Percentiles rank a stretch among this genome's conserved stretches.
Evolutionary conservation across 2,113 vertebrate genomes (phyloP).

Genomic region (Vicugna pacos): DNA sequence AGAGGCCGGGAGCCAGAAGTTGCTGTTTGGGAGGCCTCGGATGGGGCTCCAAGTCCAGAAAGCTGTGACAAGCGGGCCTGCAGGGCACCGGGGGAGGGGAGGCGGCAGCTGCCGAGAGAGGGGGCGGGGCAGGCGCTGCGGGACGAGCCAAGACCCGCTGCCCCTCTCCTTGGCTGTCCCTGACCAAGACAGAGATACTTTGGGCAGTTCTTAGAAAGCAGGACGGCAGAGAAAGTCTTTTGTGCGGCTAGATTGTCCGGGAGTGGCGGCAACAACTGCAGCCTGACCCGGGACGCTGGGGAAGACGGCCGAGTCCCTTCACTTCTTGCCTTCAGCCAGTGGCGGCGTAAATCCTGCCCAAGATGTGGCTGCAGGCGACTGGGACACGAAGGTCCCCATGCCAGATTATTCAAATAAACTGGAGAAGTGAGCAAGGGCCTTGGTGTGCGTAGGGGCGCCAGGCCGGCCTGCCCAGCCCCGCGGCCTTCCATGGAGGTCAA

Average conservation of each 20-base stretch:
- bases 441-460: neutral
- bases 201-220: slow-evolving; percentile 77
- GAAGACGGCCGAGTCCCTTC: slow-evolving; percentile 3
- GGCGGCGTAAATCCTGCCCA: slow-evolving; percentile 63
- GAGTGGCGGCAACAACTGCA: neutral
- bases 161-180: slow-evolving; percentile 47
- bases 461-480: neutral
- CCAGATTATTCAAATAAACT: slow-evolving; percentile 71
- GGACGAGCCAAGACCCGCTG: neutral
- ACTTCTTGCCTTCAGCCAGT: slow-evolving; percentile 55
- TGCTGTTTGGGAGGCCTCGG: slow-evolving; percentile 53
- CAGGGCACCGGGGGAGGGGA: slow-evolving; percentile 41
- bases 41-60: slow-evolving; percentile 49
- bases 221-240: slow-evolving; percentile 43
- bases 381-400: neutral
- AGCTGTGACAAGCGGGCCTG: neutral
- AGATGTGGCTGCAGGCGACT: neutral
- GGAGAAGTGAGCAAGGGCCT: slow-evolving; percentile 52
- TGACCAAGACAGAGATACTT: slow-evolving; percentile 49
- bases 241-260: slow-evolving; percentile 19
- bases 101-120: neutral
- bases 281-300: neutral
- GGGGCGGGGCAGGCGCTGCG: slow-evolving; percentile 65
- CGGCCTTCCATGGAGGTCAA: slow-evolving; percentile 73
- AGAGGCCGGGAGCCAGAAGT: slow-evolving; percentile 48